A percentile compares a stretch with the other conserved stretches of the same genome.
Evolutionary conservation across 2,888 invertebrate species (phyloP).

Genomic region (Drosophila mimica): DNA sequence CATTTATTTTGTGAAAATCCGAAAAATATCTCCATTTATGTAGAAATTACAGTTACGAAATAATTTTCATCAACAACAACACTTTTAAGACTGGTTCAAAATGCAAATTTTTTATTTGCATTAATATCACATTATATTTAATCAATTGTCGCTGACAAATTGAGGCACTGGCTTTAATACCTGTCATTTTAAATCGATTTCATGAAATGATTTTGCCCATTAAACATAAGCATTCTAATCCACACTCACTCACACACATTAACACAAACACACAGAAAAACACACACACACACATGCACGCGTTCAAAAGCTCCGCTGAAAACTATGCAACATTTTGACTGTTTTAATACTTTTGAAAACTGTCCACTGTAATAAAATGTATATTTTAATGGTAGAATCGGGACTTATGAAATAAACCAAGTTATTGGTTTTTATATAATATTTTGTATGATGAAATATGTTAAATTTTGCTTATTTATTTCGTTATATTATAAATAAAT

Average conservation of each 20-base stretch:
- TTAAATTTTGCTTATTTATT: not conserved
- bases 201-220: not conserved
- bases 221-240: not conserved
- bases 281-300: not conserved
- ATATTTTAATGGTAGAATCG: not conserved
- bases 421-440: not conserved
- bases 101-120: not conserved
- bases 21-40: not conserved
- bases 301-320: constrained; percentile 28
- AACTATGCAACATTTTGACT: constrained; percentile 54
- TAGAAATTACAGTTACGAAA: not conserved
- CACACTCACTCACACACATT: not conserved
- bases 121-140: not conserved
- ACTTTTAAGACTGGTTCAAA: not conserved
- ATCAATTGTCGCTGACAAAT: not conserved
- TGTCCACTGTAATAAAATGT: not conserved
- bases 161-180: not conserved
- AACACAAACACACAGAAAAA: not conserved
- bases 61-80: not conserved
- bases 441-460: not conserved
- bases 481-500: not conserved
- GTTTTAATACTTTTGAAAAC: constrained; percentile 43
- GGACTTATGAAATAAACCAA: not conserved
- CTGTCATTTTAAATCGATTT: not conserved
- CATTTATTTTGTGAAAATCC: not conserved